Conservation (phyloP, 1,140 invertebrate species). For the Ephestia elutella region DNA sequence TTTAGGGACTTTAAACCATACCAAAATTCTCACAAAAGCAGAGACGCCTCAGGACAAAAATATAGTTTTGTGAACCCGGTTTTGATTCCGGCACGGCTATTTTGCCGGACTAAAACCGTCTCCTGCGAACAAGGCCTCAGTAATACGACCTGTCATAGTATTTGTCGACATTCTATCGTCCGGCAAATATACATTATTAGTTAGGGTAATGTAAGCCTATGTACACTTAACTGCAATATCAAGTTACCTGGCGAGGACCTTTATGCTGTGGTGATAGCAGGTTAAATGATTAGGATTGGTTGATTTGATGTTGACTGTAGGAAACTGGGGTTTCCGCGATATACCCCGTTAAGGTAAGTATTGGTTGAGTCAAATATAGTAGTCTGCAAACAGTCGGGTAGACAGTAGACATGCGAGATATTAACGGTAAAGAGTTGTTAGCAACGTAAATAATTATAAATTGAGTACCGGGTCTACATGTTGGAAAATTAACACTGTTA, state of each 20-base stretch:
- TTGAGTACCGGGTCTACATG: background rate
- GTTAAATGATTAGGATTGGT: too few relatives aligned
- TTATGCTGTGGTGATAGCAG: too few relatives aligned
- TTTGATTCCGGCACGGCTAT: too few relatives aligned
- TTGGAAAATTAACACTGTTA: too few relatives aligned
- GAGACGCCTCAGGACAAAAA: too few relatives aligned
- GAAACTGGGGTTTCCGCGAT: constrained; percentile 11
- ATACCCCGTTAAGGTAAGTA: constrained; percentile 15
- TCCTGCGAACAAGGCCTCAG: background rate
- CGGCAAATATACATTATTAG: constrained; percentile 5
- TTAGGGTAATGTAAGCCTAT: constrained; percentile 17
- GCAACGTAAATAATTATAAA: background rate
- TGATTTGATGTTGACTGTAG: constrained; percentile 1
- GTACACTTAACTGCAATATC: too few relatives aligned
- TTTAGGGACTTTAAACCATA: too few relatives aligned
- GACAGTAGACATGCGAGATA: constrained; percentile 15
- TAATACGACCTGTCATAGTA: background rate
- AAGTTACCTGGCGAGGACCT: too few relatives aligned
- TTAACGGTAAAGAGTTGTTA: background rate
- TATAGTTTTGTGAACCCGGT: too few relatives aligned
- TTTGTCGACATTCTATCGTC: constrained; percentile 1
- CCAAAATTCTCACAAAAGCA: too few relatives aligned
- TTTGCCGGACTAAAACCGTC: background rate
- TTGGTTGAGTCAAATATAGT: constrained; percentile 20
- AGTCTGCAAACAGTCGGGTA: constrained; percentile 15